phyloP scores from a whole-genome alignment of 2,113 vertebrate species.

The Coracopsis vasa region DNA sequence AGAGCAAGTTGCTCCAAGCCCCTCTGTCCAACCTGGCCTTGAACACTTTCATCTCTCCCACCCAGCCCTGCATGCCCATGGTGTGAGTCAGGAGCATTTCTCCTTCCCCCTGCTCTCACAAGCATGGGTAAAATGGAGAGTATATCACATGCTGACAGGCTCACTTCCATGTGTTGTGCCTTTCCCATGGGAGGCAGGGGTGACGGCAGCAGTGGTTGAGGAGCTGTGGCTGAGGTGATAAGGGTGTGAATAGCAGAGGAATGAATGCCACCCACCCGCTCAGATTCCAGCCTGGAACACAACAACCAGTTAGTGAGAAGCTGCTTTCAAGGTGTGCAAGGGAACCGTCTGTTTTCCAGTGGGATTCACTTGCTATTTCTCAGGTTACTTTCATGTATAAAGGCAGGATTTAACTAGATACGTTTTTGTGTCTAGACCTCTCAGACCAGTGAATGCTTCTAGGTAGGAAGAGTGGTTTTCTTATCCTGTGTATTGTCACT shows the following conservation, averaged over 20 bases:
- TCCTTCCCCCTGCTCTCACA: neutral
- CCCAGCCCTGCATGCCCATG: neutral
- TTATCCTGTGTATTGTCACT: neutral
- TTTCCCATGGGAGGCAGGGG: neutral
- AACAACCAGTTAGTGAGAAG: neutral
- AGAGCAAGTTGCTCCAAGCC: neutral
- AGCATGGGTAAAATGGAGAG: neutral
- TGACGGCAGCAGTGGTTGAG: accelerated
- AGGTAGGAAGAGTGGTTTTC: neutral
- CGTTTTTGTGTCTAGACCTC: neutral
- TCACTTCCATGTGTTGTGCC: neutral
- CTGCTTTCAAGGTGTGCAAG: neutral
- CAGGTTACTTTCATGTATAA: neutral
- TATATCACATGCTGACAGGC: accelerated
- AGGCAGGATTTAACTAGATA: neutral
- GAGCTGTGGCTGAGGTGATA: neutral
- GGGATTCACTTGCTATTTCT: neutral
- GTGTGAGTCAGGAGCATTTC: neutral
- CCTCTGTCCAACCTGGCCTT: neutral
- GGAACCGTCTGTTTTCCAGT: neutral
- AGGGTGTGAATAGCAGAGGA: neutral
- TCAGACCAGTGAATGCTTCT: neutral
- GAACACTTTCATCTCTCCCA: neutral
- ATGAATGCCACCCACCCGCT: neutral
- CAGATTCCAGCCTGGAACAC: neutral